Base-by-base conservation (phyloP, 2,888 invertebrate genomes). In the Nematopogon swammerdamellus region DNA sequence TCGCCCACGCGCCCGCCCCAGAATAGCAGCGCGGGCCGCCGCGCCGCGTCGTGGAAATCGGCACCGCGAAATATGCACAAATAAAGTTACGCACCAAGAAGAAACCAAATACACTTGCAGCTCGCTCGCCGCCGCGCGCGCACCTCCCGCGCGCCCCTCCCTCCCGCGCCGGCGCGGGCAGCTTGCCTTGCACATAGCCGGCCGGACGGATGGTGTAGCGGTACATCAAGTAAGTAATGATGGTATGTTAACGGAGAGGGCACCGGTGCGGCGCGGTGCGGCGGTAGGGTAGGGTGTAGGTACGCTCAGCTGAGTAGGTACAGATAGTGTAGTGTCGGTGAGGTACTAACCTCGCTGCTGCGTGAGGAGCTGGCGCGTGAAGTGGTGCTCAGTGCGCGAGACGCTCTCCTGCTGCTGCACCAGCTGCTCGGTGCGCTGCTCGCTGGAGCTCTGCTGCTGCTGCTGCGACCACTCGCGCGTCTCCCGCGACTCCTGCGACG, bases 351-450 rank as follows among this genome's bases (percentile, higher is more conserved):
- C 88, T 88, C 86, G 85, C 79, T 89, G 88, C 72, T 87, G 87
- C 61, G 81, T 76, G 77, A 88, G 87, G 80, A 88, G 83, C 77
- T 91, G 90, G 66, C 88, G 82, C 60, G 88, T 88, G 76, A 88
- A 85, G 70, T 87, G 89, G 72, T 88, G 88, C 80, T 91, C 90
- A 60, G 88, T 88, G 68, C 86, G 80, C 68, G 83, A 84, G 65
- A 84, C 81, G 68, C 82, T 77, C 36, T 36, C 11, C 67, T 82
- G 82, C 67, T 84, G 64, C 57, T 70, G 71, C 25, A 14, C 14
- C 19, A 10, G 18, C 67, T 82, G 83, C 63, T 81, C 77, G 81
- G 64, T 73, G 76, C 68, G 77, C 65, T 56, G 67, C 59, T 55
- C 62, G 61, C 50, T 55, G 58, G 25, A 25, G 46, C 18, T 44